Base-by-base conservation (phyloP, 2,888 invertebrate species). In the Stenodema calcarata region DNA sequence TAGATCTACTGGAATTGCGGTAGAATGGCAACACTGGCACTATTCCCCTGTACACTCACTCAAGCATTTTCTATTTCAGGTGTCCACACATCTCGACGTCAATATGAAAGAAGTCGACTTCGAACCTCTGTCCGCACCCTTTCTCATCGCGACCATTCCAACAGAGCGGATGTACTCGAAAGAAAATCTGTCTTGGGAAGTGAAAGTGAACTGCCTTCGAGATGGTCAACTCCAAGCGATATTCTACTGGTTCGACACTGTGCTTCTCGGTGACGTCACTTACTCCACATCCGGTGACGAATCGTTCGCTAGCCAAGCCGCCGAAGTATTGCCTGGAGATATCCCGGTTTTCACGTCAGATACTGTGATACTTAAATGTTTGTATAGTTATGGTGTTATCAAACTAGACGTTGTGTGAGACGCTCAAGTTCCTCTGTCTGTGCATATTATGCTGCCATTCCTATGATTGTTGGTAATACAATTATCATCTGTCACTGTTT, bases 51-150 rank as follows among this genome's bases (percentile, higher is more conserved):
- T n/a, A n/a, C n/a, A n/a, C n/a, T n/a, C n/a, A n/a, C n/a, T n/a
- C n/a, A n/a, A n/a, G n/a, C 11, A 12, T n/a, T 76, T 7, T 76
- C n/a, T 76, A 12, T 47, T 76, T 14, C 86, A 86, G 86, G 86
- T 86, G 14, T 81, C 86, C 0, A 86, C 86, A 41, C 86, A 86
- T 30, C 73, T 86, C 11, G 86, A 86, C 44, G 23, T 81, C 14
- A 28, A 42, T 35, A 79, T 70, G 27, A 42, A 80, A 27, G 86
- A 86, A n/a, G 28, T 86, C 23, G 86, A 79, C n/a, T 81, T 62
- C 18, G 23, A 23, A 41, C 23, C 76, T 23, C 18, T 86, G 50
- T 78, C 78, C 1, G 41, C 50, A 7, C 70, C 50, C 9, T 84
- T 84, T n/a, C 84, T 84, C 16, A 75, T 84, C 16, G 84, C 27